phyloP scores from a whole-genome alignment of 2,888 invertebrate species.

The Conops quadrifasciatus region DNA sequence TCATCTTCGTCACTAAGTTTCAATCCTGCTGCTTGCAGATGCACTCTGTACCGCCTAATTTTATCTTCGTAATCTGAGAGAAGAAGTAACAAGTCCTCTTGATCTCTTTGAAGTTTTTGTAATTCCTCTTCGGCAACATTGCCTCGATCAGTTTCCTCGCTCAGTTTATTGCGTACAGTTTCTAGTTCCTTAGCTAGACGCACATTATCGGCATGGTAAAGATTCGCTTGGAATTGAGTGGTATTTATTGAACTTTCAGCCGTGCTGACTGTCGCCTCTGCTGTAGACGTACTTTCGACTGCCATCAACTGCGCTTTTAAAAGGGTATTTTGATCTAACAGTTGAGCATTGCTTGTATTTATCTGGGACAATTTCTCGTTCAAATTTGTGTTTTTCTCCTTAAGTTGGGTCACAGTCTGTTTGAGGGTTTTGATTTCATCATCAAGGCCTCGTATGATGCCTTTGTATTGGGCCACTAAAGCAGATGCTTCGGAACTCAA shows the following conservation, averaged over 20 bases:
- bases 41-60: constrained; percentile 72
- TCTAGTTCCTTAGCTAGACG: constrained; percentile 60
- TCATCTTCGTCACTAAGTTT: constrained; percentile 59
- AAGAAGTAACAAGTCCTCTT: constrained; percentile 90
- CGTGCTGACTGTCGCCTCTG: constrained; percentile 4
- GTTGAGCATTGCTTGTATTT: constrained; percentile 74
- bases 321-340: constrained; percentile 87
- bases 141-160: constrained; percentile 53
- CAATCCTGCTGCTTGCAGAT: constrained; percentile 67
- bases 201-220: constrained; percentile 62
- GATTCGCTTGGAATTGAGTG: constrained; percentile 57
- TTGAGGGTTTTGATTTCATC: constrained; percentile 68
- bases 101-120: constrained; percentile 81
- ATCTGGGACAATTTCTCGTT: constrained; percentile 73
- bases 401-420: constrained; percentile 52
- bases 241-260: constrained; percentile 49
- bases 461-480: constrained; percentile 78
- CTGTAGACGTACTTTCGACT: constrained; percentile 34
- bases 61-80: constrained; percentile 86
- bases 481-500: constrained; percentile 63
- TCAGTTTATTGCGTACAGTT: constrained; percentile 50
- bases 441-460: constrained; percentile 91
- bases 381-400: constrained; percentile 52
- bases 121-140: constrained; percentile 66
- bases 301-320: constrained; percentile 78